Evolutionary conservation across 2,888 invertebrate species (phyloP), one percentile per base, ranked within the genome.

Genomic region (Cosmopolites sordidus): DNA sequence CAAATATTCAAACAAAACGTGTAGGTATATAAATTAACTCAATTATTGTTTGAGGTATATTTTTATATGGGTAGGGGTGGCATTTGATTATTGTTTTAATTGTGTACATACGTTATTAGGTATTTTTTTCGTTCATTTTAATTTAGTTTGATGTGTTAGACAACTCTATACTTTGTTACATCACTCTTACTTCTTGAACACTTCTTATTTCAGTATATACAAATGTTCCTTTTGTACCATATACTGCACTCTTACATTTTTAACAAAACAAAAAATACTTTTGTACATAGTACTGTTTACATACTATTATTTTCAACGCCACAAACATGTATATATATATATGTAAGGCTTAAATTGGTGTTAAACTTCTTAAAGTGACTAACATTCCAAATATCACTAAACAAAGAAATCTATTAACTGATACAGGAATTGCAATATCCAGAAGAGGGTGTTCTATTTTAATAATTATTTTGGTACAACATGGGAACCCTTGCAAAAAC

Each of bases 111-210:
- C 48, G 58, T 64, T 64, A 59, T 57, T 48, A 58, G 60, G 56
- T 51, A 48, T 22, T 22, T 55, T 45, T 44, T 58, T 51, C n/a
- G 41, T 59, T 63, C 58, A 58, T 40, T 60, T 61, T 58, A 29
- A 54, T 62, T 60, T 58, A 58, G 58, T 60, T 66, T 58, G 65
- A 62, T 66, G 66, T 58, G 17, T 66, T 66, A 65, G 64, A 64
- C 48, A 50, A 61, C 54, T 63, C 55, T 62, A 56, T 62, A 62
- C 57, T 52, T 48, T 56, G 50, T 54, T 51, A 54, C 51, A 51
- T 65, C 65, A 67, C 67, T 66, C 64, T 66, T 58, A 61, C 58
- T 58, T 57, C 65, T 66, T 64, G 59, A 44, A 65, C 65, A 62
- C 51, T 62, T 53, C 48, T 53, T 47, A 42, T 58, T 51, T 30